Base-by-base conservation (phyloP, 2,888 invertebrate genomes). In the Hydrotaea cyrtoneurina region DNA sequence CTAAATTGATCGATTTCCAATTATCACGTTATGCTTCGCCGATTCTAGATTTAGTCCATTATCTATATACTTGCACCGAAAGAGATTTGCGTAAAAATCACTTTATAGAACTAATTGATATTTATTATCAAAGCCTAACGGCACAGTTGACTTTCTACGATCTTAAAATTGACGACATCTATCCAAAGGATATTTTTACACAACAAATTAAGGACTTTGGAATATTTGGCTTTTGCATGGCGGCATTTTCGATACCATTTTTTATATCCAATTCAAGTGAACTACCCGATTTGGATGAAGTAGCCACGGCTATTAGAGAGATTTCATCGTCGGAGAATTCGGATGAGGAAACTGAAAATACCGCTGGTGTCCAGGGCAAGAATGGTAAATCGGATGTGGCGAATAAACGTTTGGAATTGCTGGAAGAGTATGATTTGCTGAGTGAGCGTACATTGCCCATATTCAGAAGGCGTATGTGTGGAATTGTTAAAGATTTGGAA, bases 1-100 rank as follows among this genome's bases (percentile, higher is more conserved):
- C 91, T 10, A 89, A 90, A 78, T 82, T 92, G 4, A 88, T 91
- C 50, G 91, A 92, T 80, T 92, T 90, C 84, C 91, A 92, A 86
- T 87, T 92, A 87, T 88, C 90, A 0, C 89, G 91, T 21, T 91
- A 90, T 86, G 88, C 90, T 0, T 87, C 91, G 0, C 91, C 91
- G 0, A 87, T 90, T 0, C 87, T 90, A 0, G 91, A 92, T 84
- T 74, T 92, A 15, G 87, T 91, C 3, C 90, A 90, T 74, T 92
- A 90, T 78, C 83, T 91, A 0, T 90, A 88, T 77, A 85, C 89
- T 11, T 91, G 91, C 77, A 92, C 91, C 2, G 89, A 90, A 66
- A 90, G 89, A 26, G 80, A 87, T 11, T 82, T 92, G 7, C 89
- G 91, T 13, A 89, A 90, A 86, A 78, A 83, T 36, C 88, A 91